Conservation (phyloP, 2,888 invertebrate genomes). For the Hofmannophila pseudospretella region DNA sequence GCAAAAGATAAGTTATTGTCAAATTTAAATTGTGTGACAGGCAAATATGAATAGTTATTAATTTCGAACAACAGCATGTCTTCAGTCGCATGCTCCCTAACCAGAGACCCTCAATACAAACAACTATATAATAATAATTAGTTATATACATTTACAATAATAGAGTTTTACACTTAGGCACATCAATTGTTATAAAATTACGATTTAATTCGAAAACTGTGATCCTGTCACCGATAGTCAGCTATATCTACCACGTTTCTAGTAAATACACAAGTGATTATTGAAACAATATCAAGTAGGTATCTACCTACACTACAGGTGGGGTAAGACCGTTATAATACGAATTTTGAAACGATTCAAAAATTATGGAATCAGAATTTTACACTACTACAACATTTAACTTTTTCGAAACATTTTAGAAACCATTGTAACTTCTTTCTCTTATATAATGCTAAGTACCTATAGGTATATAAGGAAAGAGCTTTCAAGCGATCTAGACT, state of each 20-base stretch:
- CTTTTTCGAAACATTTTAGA: slow-evolving; percentile 36
- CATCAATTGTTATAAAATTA: slow-evolving; percentile 79
- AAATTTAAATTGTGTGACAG: slow-evolving; percentile 4
- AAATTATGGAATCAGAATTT: slow-evolving; percentile 29
- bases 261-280: slow-evolving; percentile 33
- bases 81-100: background rate
- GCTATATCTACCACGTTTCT: slow-evolving; percentile 59
- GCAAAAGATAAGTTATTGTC: slow-evolving; percentile 10
- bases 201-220: slow-evolving; percentile 69
- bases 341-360: slow-evolving; percentile 21
- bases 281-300: slow-evolving; percentile 22
- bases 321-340: slow-evolving; percentile 33
- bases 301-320: slow-evolving; percentile 32
- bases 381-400: slow-evolving; percentile 61
- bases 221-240: slow-evolving; percentile 58
- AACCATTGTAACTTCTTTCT: slow-evolving; percentile 49
- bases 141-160: slow-evolving; percentile 60
- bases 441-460: slow-evolving; percentile 53
- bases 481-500: slow-evolving; percentile 46
- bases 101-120: slow-evolving; percentile 3
- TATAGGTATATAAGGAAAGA: slow-evolving; percentile 61
- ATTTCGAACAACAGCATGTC: slow-evolving; percentile 1
- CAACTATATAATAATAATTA: slow-evolving; percentile 18
- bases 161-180: slow-evolving; percentile 78
- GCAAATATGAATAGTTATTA: too few species aligned